Base-by-base conservation (phyloP, 2,797 vertebrate genomes). In the Tenualosa thibaudeaui region DNA sequence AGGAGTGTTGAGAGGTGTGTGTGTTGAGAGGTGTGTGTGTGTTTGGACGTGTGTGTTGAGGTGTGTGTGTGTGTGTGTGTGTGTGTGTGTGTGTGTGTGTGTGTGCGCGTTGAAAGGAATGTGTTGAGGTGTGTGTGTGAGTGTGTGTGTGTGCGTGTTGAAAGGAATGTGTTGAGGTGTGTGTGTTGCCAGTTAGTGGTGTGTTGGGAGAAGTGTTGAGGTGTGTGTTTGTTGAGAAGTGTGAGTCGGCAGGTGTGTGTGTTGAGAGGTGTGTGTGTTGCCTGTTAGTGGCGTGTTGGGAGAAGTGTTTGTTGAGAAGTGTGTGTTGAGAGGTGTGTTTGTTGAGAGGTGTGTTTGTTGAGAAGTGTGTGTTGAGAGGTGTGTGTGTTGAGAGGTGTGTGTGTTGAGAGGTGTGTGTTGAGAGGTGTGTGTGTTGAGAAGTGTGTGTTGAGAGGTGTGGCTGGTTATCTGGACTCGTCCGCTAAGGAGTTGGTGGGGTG, bases 101-200 rank as follows among this genome's bases (percentile, higher is more conserved):
- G 22, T 7, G 19, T 58, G 19, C 6, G 17, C 15, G 6, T 62
- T n/a, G n/a, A n/a, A n/a, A n/a, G n/a, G n/a, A n/a, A n/a, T n/a
- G n/a, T n/a, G n/a, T n/a, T n/a, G n/a, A n/a, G n/a, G 58, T 62
- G 58, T 62, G 58, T 62, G 58, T 62, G 58, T 62, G 58, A n/a
- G 58, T n/a, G 58, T n/a, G 7, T 31, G 65, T 68, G 10, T 68
- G 65, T 68, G 8, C 31, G 7, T 68, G 65, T 37, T 68, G 62
- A 26, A 3, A n/a, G 19, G 58, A 22, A 19, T 19, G 58, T 19
- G 4, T 26, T n/a, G n/a, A n/a, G 62, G 24, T 68, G 62, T 68
- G 8, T 68, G 7, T 68, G 62, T 10, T 68, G 62, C n/a, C n/a
- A 26, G 17, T 60, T 17, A 19, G 56, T 56, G 54, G 19, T n/a